Percentiles rank a stretch among this genome's conserved stretches.
These are phyloP conservation scores for Gadus macrocephalus DNA, from an alignment of 2,113 vertebrate species.

Conservation along the genomic window DNA sequence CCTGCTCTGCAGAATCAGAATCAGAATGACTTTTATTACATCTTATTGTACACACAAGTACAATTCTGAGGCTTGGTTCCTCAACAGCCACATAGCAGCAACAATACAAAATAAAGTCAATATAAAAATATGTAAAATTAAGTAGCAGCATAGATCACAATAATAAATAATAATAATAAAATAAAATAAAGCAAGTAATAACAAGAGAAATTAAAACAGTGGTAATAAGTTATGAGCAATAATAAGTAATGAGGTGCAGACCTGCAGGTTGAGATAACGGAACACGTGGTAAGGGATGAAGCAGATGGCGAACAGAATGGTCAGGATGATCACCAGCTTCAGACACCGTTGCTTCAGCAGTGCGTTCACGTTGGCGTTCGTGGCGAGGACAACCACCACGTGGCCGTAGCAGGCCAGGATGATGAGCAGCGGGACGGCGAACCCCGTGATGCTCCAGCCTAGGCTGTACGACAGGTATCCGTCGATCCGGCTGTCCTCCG, in stretches of 20 bases:
- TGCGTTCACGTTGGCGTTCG: constrained; percentile 53
- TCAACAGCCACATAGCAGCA: too few species aligned
- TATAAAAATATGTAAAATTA: too few species aligned
- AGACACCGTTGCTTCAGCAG: constrained; percentile 70
- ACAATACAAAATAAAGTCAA: too few species aligned
- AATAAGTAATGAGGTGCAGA: too few species aligned
- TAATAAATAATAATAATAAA: too few species aligned
- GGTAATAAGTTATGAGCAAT: too few species aligned
- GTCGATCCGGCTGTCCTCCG: neutral
- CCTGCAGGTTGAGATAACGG: constrained; percentile 70
- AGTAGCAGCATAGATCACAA: too few species aligned
- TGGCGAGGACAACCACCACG: constrained; percentile 66
- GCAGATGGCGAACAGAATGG: constrained; percentile 75
- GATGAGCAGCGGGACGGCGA: constrained; percentile 70
- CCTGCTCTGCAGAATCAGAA: constrained; percentile 52
- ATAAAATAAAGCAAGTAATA: too few species aligned
- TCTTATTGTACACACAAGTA: too few species aligned
- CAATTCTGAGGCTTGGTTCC: too few species aligned
- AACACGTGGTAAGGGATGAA: constrained; percentile 82
- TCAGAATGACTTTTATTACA: too few species aligned
- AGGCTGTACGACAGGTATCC: constrained; percentile 66
- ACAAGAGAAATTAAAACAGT: too few species aligned
- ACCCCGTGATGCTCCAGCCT: constrained; percentile 64
- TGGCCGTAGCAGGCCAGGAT: constrained; percentile 73
- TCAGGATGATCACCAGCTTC: constrained; percentile 65